Conservation (phyloP, 2,888 invertebrate species). For the Synergus gifuensis region DNA sequence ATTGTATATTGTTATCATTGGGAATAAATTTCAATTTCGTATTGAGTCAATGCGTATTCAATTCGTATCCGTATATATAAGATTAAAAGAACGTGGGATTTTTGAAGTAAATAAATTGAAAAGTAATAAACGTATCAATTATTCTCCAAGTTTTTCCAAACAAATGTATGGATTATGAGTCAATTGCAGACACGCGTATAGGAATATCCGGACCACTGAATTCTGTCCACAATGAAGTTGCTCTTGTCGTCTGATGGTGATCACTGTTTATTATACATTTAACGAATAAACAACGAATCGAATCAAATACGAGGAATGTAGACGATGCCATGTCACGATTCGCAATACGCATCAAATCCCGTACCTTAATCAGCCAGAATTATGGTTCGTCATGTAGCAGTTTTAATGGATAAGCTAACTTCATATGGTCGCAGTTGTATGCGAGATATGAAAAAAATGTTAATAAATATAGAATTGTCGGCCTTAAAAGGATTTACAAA, state of each 20-base stretch:
- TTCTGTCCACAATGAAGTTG: slow-evolving; percentile 61
- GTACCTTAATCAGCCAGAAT: slow-evolving; percentile 74
- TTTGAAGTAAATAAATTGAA: too few species aligned
- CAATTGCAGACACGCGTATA: background rate
- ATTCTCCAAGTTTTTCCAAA: background rate
- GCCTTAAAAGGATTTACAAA: too few species aligned
- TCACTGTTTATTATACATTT: slow-evolving; percentile 68
- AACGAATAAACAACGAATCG: slow-evolving; percentile 70
- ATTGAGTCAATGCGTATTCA: too few species aligned
- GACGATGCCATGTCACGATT: slow-evolving; percentile 66
- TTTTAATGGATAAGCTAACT: slow-evolving; percentile 68
- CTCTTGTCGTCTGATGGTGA: slow-evolving; percentile 54
- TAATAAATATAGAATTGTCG: too few species aligned
- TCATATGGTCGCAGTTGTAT: slow-evolving; percentile 53
- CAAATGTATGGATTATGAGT: background rate
- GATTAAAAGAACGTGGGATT: background rate
- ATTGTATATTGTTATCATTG: too few species aligned
- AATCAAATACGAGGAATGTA: slow-evolving; percentile 55
- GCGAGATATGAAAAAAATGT: too few species aligned
- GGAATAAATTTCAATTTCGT: too few species aligned
- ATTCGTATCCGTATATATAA: too few species aligned
- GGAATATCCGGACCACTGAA: slow-evolving; percentile 43
- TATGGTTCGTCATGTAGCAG: slow-evolving; percentile 72
- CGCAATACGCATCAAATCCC: slow-evolving; percentile 67
- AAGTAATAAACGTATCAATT: too few species aligned